phyloP scores from a whole-genome alignment of 2,888 invertebrate species.

The Oscheius sp. region DNA sequence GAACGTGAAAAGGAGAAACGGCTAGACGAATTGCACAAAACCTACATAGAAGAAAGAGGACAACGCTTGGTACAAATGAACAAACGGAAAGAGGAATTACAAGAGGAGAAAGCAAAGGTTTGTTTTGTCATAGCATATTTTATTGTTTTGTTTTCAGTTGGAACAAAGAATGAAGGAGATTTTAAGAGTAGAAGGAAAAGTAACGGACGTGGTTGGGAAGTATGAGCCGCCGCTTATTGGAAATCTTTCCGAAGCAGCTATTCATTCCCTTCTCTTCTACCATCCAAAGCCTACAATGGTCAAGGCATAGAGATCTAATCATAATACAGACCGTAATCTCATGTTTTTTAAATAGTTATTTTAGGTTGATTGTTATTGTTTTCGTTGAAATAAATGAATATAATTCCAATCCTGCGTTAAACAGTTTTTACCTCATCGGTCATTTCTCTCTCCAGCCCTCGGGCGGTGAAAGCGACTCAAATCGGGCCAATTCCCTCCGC shows the following conservation, averaged over 20 bases:
- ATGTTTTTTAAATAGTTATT: not conserved
- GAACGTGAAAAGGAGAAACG: conserved; percentile 64
- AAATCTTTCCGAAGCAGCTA: conserved; percentile 56
- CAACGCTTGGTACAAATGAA: conserved; percentile 29
- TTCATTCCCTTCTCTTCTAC: conserved; percentile 61
- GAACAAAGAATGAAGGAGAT: conserved; percentile 24
- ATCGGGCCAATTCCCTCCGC: conserved; percentile 22
- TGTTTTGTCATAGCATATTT: not conserved
- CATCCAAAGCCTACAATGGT: conserved; percentile 57
- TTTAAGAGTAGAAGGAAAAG: conserved; percentile 25
- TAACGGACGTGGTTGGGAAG: conserved; percentile 35
- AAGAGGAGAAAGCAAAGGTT: conserved; percentile 38
- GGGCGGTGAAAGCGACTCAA: conserved; percentile 18
- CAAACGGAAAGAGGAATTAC: conserved; percentile 40
- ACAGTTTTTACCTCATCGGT: conserved; percentile 2
- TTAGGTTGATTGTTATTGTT: not conserved
- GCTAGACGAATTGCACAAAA: conserved; percentile 53
- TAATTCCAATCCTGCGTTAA: too few relatives aligned
- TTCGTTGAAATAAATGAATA: conserved; percentile 2
- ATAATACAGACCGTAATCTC: conserved; percentile 5
- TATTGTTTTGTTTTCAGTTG: conserved; percentile 18
- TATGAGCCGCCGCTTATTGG: conserved; percentile 62
- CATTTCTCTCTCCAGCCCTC: not conserved
- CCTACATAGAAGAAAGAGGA: conserved; percentile 14
- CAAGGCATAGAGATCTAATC: conserved; percentile 30